Evolutionary conservation across 2,113 vertebrate species (phyloP).

Genomic region (Anser cygnoides): DNA sequence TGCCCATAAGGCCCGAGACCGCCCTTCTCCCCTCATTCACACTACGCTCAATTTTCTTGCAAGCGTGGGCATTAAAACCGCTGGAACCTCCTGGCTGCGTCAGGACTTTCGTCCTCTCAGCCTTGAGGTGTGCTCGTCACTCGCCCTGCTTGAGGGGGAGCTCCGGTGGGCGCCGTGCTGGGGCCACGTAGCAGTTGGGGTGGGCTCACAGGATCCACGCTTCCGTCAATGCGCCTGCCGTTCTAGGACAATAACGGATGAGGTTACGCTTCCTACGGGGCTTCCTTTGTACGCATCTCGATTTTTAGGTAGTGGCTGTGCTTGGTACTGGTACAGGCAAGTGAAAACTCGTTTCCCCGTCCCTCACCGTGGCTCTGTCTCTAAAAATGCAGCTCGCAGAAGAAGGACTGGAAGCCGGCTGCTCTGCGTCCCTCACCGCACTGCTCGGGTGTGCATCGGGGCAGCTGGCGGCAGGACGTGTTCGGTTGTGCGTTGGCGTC

Average conservation of each 20-base stretch:
- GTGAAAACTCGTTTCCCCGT: background rate
- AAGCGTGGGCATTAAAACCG: fast-evolving
- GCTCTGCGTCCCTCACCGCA: fast-evolving
- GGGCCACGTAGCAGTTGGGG: background rate
- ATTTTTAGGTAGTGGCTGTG: fast-evolving
- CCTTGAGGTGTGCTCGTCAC: fast-evolving
- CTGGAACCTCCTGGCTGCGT: background rate
- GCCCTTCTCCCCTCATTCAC: background rate
- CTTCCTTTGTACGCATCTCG: fast-evolving
- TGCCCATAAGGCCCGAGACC: fast-evolving
- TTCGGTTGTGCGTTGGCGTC: background rate
- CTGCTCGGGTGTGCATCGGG: background rate
- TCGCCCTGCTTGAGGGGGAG: fast-evolving
- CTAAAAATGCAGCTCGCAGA: fast-evolving
- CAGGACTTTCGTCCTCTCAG: background rate
- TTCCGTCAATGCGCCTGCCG: background rate
- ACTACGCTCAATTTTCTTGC: background rate
- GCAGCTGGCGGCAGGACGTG: fast-evolving
- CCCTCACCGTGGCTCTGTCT: background rate
- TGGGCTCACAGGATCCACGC: background rate
- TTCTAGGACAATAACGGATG: no score
- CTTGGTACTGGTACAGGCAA: fast-evolving
- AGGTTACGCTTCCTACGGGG: background rate
- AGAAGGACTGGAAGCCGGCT: background rate
- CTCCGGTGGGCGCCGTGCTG: background rate